phyloP scores from a whole-genome alignment of 2,113 vertebrate species.

The Carassius carassius region DNA sequence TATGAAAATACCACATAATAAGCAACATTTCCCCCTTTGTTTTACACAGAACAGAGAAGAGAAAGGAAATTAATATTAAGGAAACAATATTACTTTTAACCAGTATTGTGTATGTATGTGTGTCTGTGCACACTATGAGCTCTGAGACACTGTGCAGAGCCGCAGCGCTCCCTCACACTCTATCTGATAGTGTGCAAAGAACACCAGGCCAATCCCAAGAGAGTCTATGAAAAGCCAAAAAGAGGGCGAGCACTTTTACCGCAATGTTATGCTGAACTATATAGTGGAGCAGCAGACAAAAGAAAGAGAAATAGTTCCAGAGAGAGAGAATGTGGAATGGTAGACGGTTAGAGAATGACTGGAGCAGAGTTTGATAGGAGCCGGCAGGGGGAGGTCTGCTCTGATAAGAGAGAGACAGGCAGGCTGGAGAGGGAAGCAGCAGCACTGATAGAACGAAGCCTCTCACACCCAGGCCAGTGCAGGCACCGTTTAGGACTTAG shows the following conservation, averaged over 20 bases:
- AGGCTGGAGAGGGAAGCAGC: slow-evolving; percentile 49
- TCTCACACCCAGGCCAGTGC: slow-evolving; percentile 58
- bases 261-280: slow-evolving; percentile 8
- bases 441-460: slow-evolving; percentile 47
- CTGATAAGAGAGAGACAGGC: slow-evolving; percentile 66
- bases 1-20: too few relatives aligned
- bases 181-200: slow-evolving; percentile 59
- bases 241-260: background rate
- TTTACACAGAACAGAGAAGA: too few relatives aligned
- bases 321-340: slow-evolving; percentile 34
- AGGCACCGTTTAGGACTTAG: slow-evolving; percentile 15
- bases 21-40: too few relatives aligned
- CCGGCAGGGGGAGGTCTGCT: slow-evolving; percentile 39
- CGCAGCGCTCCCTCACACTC: slow-evolving; percentile 44
- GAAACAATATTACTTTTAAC: background rate
- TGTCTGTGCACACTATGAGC: background rate
- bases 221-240: slow-evolving; percentile 42
- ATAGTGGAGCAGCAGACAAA: background rate
- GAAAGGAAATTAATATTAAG: too few relatives aligned
- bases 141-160: slow-evolving; percentile 53
- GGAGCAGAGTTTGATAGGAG: slow-evolving; percentile 31
- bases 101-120: background rate
- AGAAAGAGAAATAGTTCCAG: background rate
- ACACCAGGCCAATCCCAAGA: slow-evolving; percentile 33
- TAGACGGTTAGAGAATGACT: slow-evolving; percentile 35